Percentiles rank a stretch among this genome's conserved stretches.
Evolutionary conservation across 2,797 vertebrate genomes (phyloP).

Genomic region (Salarias fasciatus): DNA sequence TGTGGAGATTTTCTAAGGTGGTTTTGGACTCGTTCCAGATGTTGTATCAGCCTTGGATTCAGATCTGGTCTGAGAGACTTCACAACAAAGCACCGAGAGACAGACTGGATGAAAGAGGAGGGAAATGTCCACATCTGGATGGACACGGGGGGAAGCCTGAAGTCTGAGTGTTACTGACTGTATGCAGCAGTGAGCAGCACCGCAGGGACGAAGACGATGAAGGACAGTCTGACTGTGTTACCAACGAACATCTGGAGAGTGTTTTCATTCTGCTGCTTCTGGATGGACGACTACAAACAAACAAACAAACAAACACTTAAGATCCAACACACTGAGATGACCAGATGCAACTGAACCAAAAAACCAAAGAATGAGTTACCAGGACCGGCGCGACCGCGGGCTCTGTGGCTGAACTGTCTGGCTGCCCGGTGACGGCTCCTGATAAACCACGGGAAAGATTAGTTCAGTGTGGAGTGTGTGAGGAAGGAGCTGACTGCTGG

Average conservation of each 20-base stretch:
- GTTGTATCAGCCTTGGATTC: too few species aligned
- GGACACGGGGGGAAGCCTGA: too few species aligned
- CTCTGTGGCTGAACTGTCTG: slow-evolving; percentile 44
- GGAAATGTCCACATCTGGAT: too few species aligned
- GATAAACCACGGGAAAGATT: neutral
- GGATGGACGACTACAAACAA: slow-evolving; percentile 11
- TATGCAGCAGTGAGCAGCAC: slow-evolving; percentile 58
- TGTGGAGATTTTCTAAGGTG: too few species aligned
- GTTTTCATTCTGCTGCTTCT: slow-evolving; percentile 14
- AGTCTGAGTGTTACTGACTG: too few species aligned
- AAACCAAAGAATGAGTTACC: slow-evolving; percentile 21
- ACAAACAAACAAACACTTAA: neutral
- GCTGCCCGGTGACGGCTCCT: slow-evolving; percentile 23
- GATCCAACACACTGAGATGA: neutral
- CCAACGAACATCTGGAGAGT: slow-evolving; percentile 48
- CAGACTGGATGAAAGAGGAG: too few species aligned
- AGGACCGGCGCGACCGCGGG: slow-evolving; percentile 37
- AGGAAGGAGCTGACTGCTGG: too few species aligned
- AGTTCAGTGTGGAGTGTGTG: too few species aligned
- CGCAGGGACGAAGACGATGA: slow-evolving; percentile 70
- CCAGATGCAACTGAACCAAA: neutral
- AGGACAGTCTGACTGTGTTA: slow-evolving; percentile 62
- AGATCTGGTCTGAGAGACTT: too few species aligned
- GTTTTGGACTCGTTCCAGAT: too few species aligned
- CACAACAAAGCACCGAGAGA: too few species aligned